Evolutionary conservation across 2,888 invertebrate genomes (phyloP).

Genomic region (Hirtodrosophila confusa): DNA sequence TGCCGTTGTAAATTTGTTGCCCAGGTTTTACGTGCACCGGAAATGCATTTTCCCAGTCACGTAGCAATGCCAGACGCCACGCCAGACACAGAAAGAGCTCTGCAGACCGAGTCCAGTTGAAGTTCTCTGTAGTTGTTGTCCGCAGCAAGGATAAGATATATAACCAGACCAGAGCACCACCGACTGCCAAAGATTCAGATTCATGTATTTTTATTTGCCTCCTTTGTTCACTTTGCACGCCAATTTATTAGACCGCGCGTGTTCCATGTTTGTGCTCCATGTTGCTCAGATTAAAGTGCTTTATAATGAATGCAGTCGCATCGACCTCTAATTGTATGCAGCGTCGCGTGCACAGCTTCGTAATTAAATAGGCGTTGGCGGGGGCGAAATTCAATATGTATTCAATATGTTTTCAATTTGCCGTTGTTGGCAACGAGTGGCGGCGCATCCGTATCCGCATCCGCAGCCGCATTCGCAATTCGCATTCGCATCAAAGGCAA

Average conservation of each 20-base stretch:
- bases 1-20: conserved; percentile 65
- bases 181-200: conserved; percentile 47
- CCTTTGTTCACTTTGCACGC: conserved; percentile 37
- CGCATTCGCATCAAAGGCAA: conserved; percentile 55
- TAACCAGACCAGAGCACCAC: conserved; percentile 42
- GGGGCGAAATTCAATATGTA: conserved; percentile 50
- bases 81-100: conserved; percentile 23
- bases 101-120: conserved; percentile 30
- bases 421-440: conserved; percentile 27
- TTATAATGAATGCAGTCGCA: conserved; percentile 66
- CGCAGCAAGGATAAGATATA: conserved; percentile 55
- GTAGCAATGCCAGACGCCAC: conserved; percentile 53
- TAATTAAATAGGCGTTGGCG: conserved; percentile 50
- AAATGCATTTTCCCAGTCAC: conserved; percentile 79
- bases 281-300: conserved; percentile 65
- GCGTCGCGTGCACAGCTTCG: conserved; percentile 50
- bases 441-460: conserved; percentile 25
- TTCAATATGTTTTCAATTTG: conserved; percentile 78
- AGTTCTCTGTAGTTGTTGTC: conserved; percentile 27
- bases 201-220: conserved; percentile 20
- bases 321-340: conserved; percentile 58
- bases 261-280: conserved; percentile 60
- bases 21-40: conserved; percentile 70
- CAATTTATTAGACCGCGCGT: conserved; percentile 72
- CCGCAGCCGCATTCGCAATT: conserved; percentile 4